A percentile compares a stretch with the other conserved stretches of the same genome.
Conservation (phyloP, 2,797 vertebrate species). For the Aphelocoma californica region DNA sequence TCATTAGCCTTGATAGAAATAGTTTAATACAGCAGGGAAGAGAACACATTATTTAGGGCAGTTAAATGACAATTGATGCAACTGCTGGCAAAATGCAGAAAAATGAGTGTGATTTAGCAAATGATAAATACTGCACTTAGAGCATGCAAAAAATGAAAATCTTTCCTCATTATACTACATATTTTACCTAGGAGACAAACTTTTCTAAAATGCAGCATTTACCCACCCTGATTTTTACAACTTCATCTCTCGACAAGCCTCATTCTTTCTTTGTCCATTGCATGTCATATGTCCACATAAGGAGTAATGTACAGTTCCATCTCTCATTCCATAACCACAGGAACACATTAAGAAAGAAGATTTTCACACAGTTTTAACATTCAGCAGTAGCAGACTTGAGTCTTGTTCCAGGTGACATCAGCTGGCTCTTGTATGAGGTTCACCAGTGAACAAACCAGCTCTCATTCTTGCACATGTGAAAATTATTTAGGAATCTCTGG, state of each 20-base stretch:
- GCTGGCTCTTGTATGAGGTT: neutral
- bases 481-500: neutral
- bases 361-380: neutral
- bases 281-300: neutral
- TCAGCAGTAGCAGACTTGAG: neutral
- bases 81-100: slow-evolving; percentile 59
- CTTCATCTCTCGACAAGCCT: slow-evolving; percentile 25
- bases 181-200: slow-evolving; percentile 46
- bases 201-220: slow-evolving; percentile 35
- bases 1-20: slow-evolving; percentile 75
- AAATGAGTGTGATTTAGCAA: slow-evolving; percentile 62
- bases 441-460: neutral
- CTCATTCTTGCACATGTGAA: neutral
- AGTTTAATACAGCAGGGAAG: slow-evolving; percentile 73
- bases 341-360: neutral
- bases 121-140: slow-evolving; percentile 66
- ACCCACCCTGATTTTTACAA: slow-evolving; percentile 41
- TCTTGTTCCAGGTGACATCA: neutral
- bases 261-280: neutral
- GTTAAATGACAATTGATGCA: slow-evolving; percentile 75
- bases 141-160: slow-evolving; percentile 56
- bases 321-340: neutral
- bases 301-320: neutral
- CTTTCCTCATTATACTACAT: slow-evolving; percentile 49
- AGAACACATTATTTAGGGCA: slow-evolving; percentile 74